Percentiles rank a stretch among this genome's conserved stretches.
These are phyloP conservation scores for Bombus pyrosoma DNA, from an alignment of 1,140 invertebrate genomes.

Conservation along the genomic window DNA sequence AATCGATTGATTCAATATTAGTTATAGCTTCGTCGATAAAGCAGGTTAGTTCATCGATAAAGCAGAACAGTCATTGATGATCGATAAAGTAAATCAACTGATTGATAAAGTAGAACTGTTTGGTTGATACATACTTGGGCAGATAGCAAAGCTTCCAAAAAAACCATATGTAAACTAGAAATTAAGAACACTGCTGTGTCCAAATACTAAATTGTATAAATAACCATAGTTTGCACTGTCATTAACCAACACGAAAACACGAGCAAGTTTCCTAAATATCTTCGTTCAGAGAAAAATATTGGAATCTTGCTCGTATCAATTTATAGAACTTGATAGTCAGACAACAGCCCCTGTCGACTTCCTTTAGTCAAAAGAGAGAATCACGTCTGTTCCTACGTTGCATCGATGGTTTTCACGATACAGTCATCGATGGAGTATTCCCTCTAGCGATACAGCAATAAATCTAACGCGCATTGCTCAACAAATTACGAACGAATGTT, in stretches of 20 bases:
- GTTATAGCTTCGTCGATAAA: not conserved
- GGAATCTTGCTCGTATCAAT: not conserved
- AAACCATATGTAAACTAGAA: not conserved
- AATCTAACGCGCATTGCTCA: constrained; percentile 25
- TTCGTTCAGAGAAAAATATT: not conserved
- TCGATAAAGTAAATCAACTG: too few relatives aligned
- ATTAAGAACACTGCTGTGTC: not conserved
- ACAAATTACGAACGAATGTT: not conserved
- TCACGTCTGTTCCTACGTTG: constrained; percentile 52
- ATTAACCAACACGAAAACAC: not conserved
- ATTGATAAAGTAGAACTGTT: not conserved
- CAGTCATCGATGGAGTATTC: not conserved
- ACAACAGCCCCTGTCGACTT: not conserved
- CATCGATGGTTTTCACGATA: constrained; percentile 11
- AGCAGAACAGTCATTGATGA: not conserved
- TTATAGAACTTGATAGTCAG: not conserved
- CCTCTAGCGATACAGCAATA: not conserved
- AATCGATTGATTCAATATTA: not conserved
- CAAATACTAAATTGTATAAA: not conserved
- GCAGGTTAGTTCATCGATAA: not conserved
- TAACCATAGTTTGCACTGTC: not conserved
- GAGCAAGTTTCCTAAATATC: not conserved
- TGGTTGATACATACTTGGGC: not conserved
- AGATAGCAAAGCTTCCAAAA: not conserved
- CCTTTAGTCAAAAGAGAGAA: constrained; percentile 45